Percentiles rank a stretch among this genome's conserved stretches.
These are phyloP conservation scores for Antechinus stuartii DNA, from an alignment of 2,113 vertebrate species.

Conservation along the genomic window DNA sequence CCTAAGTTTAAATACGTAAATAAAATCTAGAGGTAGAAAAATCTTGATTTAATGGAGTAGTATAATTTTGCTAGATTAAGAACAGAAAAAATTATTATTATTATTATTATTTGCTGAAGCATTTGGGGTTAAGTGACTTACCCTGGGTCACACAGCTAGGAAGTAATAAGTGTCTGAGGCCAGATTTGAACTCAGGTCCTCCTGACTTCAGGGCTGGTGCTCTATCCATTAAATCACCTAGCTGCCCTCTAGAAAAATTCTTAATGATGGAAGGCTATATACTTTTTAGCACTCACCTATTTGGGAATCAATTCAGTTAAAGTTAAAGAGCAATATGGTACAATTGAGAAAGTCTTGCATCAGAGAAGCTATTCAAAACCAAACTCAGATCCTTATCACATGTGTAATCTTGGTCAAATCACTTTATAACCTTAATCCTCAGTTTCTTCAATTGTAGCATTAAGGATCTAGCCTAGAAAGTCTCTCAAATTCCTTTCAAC, in stretches of 20 bases:
- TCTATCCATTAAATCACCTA: too few species aligned
- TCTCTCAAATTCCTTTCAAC: neutral
- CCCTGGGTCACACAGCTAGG: too few species aligned
- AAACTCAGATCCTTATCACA: neutral
- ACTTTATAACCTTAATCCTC: neutral
- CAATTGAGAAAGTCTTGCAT: neutral
- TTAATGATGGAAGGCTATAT: neutral
- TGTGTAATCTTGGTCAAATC: neutral
- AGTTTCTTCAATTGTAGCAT: neutral
- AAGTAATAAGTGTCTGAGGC: too few species aligned
- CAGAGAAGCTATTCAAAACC: neutral
- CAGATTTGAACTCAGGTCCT: too few species aligned
- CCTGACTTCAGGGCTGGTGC: too few species aligned
- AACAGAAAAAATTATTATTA: neutral
- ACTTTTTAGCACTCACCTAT: neutral
- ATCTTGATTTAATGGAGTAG: neutral
- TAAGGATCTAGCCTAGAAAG: neutral
- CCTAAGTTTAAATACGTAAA: neutral
- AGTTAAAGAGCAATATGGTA: neutral
- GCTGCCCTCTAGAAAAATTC: neutral
- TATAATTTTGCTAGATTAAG: neutral
- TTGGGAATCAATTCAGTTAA: neutral
- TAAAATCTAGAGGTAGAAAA: conserved; percentile 5
- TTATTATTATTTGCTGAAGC: too few species aligned
- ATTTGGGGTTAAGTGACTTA: too few species aligned